Evolutionary conservation across 2,113 vertebrate species (phyloP).

Genomic region (Ceuthmochares aereus): DNA sequence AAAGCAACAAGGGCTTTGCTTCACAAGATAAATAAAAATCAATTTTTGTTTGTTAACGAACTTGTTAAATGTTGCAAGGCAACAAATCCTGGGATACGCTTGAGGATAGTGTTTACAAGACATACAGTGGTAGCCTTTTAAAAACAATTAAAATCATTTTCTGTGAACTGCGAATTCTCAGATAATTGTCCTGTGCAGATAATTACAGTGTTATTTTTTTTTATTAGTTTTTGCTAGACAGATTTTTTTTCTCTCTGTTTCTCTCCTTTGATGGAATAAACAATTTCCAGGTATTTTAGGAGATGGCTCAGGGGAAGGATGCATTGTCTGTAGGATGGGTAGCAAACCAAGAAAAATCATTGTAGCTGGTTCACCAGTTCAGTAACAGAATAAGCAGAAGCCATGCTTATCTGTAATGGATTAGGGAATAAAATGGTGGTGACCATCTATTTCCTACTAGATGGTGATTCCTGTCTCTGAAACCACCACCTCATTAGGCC

Average conservation of each 20-base stretch:
- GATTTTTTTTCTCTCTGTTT: background rate
- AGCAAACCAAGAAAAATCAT: background rate
- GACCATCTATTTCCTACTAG: background rate
- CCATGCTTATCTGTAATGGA: background rate
- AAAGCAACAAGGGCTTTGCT: background rate
- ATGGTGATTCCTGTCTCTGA: background rate
- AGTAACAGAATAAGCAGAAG: background rate
- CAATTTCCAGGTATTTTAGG: background rate
- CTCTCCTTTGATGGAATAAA: background rate
- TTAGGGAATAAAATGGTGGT: background rate
- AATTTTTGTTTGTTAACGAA: constrained; percentile 47
- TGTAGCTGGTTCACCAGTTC: background rate
- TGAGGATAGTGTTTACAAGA: background rate
- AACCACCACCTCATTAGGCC: background rate
- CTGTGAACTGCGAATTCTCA: background rate
- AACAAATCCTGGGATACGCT: constrained; percentile 21
- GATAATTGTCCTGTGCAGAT: constrained; percentile 5
- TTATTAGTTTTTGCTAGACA: background rate
- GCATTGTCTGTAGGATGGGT: background rate
- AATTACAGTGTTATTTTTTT: background rate
- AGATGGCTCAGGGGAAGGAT: background rate
- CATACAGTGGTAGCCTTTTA: background rate
- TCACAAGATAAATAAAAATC: constrained; percentile 43
- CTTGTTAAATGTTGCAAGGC: constrained; percentile 10
- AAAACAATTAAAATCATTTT: constrained; percentile 32